Percentiles rank a stretch among this genome's conserved stretches.
Conservation (phyloP, 2,888 invertebrate genomes). For the Diadromus collaris region DNA sequence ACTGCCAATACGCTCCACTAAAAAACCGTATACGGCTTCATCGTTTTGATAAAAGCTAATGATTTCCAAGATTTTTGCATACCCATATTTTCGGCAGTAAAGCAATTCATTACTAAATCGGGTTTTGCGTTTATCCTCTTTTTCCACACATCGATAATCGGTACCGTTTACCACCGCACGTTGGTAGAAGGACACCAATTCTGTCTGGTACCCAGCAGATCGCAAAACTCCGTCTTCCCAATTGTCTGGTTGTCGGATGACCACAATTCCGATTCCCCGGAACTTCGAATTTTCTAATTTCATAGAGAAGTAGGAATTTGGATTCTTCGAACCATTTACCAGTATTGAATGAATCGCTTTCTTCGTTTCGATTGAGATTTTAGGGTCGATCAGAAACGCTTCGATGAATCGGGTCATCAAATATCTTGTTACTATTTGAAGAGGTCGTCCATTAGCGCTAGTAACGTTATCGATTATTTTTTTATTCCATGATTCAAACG, state of each 20-base stretch:
- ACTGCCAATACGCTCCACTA: slow-evolving; percentile 9
- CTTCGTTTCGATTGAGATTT: neutral
- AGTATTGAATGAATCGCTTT: neutral
- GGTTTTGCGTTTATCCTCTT: neutral
- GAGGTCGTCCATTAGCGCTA: slow-evolving; percentile 14
- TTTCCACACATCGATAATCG: neutral
- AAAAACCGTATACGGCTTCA: neutral
- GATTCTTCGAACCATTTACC: neutral
- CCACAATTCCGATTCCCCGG: neutral
- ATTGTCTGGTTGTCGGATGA: neutral
- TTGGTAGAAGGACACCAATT: neutral
- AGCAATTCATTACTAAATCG: slow-evolving; percentile 9
- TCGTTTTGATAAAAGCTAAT: neutral
- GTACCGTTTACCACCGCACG: slow-evolving; percentile 9
- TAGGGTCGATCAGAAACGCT: neutral
- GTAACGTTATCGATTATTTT: too few species aligned
- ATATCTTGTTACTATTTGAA: slow-evolving; percentile 21
- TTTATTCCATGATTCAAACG: slow-evolving; percentile 46
- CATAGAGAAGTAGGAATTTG: too few species aligned
- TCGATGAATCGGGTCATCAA: slow-evolving; percentile 13
- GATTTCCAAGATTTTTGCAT: neutral
- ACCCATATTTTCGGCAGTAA: neutral
- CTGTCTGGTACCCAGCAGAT: neutral
- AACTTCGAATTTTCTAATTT: neutral
- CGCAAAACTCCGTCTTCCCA: neutral